A percentile compares a stretch with the other conserved stretches of the same genome.
Evolutionary conservation across 2,888 invertebrate species (phyloP).

Genomic region (Gisinianus flammeolus): DNA sequence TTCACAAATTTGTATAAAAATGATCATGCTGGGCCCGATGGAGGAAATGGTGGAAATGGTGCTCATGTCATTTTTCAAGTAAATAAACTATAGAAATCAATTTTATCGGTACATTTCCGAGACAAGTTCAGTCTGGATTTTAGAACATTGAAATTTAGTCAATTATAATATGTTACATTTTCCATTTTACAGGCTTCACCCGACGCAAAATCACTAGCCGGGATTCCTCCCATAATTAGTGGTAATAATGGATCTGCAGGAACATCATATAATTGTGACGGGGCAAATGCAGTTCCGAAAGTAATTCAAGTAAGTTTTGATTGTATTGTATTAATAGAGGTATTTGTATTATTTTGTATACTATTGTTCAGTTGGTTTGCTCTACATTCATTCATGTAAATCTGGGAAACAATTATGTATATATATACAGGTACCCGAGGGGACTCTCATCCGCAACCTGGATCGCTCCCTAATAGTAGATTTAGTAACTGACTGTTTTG

Average conservation of each 20-base stretch:
- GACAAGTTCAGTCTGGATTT: too few species aligned
- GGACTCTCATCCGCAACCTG: slow-evolving; percentile 63
- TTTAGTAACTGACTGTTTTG: slow-evolving; percentile 67
- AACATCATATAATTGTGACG: slow-evolving; percentile 75
- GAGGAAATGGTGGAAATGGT: slow-evolving; percentile 95
- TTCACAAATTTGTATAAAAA: slow-evolving; percentile 82
- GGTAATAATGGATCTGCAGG: slow-evolving; percentile 79
- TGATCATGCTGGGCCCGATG: slow-evolving; percentile 91
- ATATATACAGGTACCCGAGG: slow-evolving; percentile 67
- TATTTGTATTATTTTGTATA: background rate
- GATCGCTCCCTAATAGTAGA: slow-evolving; percentile 71
- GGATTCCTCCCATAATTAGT: slow-evolving; percentile 68
- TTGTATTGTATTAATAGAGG: slow-evolving; percentile 1
- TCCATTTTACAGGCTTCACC: slow-evolving; percentile 68
- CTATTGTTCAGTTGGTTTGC: background rate
- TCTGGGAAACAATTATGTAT: too few species aligned
- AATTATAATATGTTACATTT: background rate
- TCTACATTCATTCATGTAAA: too few species aligned
- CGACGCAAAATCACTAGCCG: slow-evolving; percentile 73
- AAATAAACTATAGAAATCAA: slow-evolving; percentile 35
- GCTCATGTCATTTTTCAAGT: slow-evolving; percentile 88
- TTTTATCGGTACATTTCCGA: too few species aligned
- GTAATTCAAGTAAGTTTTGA: slow-evolving; percentile 65
- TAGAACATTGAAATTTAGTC: slow-evolving; percentile 20
- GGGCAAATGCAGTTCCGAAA: slow-evolving; percentile 77